Evolutionary conservation across 2,888 invertebrate genomes (phyloP).

Genomic region (Geophilus truncorum): DNA sequence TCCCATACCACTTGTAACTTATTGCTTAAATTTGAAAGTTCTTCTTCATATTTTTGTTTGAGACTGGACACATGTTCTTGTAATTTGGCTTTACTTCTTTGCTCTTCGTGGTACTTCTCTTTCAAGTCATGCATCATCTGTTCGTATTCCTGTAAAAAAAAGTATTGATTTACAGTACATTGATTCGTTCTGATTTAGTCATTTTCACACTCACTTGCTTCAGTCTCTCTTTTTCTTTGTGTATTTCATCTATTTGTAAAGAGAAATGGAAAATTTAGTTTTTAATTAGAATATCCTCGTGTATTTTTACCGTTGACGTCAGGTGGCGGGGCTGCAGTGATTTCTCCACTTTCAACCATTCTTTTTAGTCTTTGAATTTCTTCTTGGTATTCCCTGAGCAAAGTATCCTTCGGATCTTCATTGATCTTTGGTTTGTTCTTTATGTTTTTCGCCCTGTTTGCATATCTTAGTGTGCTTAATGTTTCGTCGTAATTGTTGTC

Average conservation of each 20-base stretch:
- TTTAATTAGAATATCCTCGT: no score
- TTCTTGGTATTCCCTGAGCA: constrained; percentile 75
- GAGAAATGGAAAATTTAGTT: neutral
- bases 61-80: constrained; percentile 58
- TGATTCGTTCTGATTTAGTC: neutral
- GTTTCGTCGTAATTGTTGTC: constrained; percentile 86
- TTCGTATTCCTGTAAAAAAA: constrained; percentile 52
- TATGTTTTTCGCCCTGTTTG: constrained; percentile 83
- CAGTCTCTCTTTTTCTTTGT: neutral
- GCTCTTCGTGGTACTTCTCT: constrained; percentile 50
- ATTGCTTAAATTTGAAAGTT: constrained; percentile 46
- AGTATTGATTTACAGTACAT: neutral
- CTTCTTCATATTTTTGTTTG: constrained; percentile 55
- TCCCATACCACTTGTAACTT: neutral
- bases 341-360: constrained; percentile 47
- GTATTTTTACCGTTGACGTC: neutral
- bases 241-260: neutral
- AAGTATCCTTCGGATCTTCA: constrained; percentile 80
- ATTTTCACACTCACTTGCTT: neutral
- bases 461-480: constrained; percentile 76
- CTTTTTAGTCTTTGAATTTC: constrained; percentile 75
- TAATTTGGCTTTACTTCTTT: constrained; percentile 52
- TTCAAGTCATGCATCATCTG: constrained; percentile 52
- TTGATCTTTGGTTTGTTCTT: constrained; percentile 87
- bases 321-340: neutral